phyloP scores from a whole-genome alignment of 2,113 vertebrate species.

The Aramus guarauna region DNA sequence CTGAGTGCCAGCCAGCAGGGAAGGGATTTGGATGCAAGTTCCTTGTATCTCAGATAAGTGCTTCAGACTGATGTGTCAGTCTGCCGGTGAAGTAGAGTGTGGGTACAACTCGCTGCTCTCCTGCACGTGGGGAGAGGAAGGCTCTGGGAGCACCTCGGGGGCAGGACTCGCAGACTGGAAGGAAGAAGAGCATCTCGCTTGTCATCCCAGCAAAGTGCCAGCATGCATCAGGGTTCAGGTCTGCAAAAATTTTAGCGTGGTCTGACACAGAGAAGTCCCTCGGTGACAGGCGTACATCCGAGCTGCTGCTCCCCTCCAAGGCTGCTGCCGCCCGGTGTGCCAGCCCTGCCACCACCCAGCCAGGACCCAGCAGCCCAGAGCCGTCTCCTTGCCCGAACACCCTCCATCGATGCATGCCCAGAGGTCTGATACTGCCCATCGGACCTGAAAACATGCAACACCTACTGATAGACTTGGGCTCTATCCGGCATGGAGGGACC shows the following conservation, averaged over 20 bases:
- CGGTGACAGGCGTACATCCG: rapidly evolving
- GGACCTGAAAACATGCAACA: not conserved
- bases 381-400: not conserved
- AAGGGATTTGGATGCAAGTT: not conserved
- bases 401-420: rapidly evolving
- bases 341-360: not conserved
- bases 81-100: not conserved
- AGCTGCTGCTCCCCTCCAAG: not conserved
- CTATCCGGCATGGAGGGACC: not conserved
- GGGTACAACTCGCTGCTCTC: not conserved
- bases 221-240: rapidly evolving
- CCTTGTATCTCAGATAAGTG: not conserved
- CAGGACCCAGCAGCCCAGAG: not conserved
- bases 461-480: not conserved
- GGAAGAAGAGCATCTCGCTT: not conserved
- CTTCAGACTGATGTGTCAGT: not conserved
- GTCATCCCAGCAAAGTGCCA: not conserved
- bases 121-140: not conserved
- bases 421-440: not conserved
- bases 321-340: rapidly evolving
- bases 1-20: not conserved
- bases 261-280: not conserved
- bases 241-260: not conserved
- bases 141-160: rapidly evolving
- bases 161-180: not conserved